phyloP scores from a whole-genome alignment of 2,113 vertebrate species.

The Trogon melanurus region DNA sequence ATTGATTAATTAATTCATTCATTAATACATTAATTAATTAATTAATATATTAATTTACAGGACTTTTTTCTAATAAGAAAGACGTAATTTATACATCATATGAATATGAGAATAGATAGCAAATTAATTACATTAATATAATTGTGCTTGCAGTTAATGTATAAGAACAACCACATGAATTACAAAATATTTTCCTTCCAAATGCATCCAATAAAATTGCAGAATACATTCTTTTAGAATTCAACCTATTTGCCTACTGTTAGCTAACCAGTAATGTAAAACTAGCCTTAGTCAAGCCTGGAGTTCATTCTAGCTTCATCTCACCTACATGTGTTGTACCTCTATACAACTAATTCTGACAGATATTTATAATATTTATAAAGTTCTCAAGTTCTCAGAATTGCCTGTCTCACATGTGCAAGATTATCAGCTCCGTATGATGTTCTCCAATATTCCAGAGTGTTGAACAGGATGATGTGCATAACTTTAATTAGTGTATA shows the following conservation, averaged over 20 bases:
- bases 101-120: accelerated
- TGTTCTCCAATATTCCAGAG: neutral
- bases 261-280: neutral
- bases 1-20: neutral
- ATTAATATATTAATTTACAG: neutral
- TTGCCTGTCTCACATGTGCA: neutral
- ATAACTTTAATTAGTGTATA: neutral
- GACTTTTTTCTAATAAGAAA: neutral
- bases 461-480: neutral
- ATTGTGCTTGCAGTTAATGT: neutral
- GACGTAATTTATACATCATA: neutral
- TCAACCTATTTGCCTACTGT: neutral
- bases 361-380: neutral
- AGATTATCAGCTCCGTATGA: neutral
- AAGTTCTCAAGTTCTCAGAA: neutral
- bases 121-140: neutral
- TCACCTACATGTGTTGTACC: neutral
- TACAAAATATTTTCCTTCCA: neutral
- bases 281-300: neutral
- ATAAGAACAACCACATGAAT: neutral
- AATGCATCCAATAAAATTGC: neutral
- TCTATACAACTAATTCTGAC: neutral
- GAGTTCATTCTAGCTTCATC: neutral
- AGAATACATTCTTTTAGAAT: neutral
- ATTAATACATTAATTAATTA: neutral